phyloP scores from a whole-genome alignment of 2,888 invertebrate genomes.

The Polyommatus icarus region DNA sequence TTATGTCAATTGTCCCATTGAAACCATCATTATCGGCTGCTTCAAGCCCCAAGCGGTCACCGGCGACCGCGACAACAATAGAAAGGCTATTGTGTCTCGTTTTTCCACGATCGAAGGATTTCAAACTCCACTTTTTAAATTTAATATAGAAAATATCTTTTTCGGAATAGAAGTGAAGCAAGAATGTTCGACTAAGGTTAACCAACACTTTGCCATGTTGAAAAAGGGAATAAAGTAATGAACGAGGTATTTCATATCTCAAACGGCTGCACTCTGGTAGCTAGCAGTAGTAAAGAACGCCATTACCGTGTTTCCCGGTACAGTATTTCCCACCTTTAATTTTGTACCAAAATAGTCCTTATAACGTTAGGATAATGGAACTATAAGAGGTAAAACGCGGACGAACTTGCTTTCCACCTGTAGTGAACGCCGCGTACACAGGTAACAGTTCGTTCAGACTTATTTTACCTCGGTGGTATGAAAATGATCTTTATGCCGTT shows the following conservation, averaged over 20 bases:
- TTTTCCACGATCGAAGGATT: no score
- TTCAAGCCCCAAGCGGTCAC: no score
- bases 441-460: background rate
- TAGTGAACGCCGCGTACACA: background rate
- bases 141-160: background rate
- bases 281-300: constrained; percentile 21
- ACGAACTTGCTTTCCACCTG: background rate
- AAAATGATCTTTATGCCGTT: background rate
- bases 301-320: constrained; percentile 4
- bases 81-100: no score
- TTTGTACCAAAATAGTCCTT: background rate
- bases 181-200: background rate
- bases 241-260: constrained; percentile 17
- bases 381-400: background rate
- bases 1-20: no score
- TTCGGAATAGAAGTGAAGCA: background rate
- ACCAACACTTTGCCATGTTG: background rate
- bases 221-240: background rate
- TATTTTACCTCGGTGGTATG: background rate
- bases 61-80: no score
- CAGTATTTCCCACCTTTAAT: background rate
- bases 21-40: no score
- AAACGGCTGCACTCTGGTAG: constrained; percentile 2
- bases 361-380: background rate
- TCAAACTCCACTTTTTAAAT: no score